phyloP scores from a whole-genome alignment of 2,797 vertebrate genomes.

The Anguilla anguilla region DNA sequence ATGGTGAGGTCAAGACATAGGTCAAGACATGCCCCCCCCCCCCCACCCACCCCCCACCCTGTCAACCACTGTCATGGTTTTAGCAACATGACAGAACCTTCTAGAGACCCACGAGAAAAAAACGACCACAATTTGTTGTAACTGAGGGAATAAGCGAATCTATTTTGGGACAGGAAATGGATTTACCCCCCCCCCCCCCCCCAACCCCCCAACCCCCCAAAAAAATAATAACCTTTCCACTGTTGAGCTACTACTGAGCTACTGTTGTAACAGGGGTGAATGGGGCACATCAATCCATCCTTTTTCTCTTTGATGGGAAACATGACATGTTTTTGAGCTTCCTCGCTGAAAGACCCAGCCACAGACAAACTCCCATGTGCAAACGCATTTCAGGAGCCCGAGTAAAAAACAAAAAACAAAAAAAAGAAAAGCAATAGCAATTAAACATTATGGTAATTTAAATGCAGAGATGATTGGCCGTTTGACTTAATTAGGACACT shows the following conservation, averaged over 20 bases:
- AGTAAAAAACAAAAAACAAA: neutral
- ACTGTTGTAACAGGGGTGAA: neutral
- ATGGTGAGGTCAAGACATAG: neutral
- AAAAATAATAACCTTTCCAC: neutral
- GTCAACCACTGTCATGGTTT: neutral
- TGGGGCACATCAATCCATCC: neutral
- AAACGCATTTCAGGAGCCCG: neutral
- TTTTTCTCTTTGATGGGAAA: neutral
- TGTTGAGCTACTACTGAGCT: neutral
- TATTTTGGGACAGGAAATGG: neutral
- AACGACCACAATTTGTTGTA: neutral
- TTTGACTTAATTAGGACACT: constrained; percentile 5
- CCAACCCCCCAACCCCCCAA: neutral
- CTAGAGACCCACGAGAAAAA: neutral
- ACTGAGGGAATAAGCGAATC: neutral
- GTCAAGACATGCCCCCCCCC: neutral
- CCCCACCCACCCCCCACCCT: too few species aligned
- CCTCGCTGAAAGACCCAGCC: neutral
- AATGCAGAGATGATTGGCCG: neutral
- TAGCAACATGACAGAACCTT: neutral
- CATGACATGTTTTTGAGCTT: neutral
- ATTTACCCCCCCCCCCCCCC: neutral
- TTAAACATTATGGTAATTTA: neutral
- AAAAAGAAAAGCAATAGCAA: neutral
- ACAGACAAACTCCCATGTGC: neutral